These are phyloP conservation scores for Poecilia velifera DNA, from an alignment of 2,797 vertebrate species.

Conservation along the genomic window DNA sequence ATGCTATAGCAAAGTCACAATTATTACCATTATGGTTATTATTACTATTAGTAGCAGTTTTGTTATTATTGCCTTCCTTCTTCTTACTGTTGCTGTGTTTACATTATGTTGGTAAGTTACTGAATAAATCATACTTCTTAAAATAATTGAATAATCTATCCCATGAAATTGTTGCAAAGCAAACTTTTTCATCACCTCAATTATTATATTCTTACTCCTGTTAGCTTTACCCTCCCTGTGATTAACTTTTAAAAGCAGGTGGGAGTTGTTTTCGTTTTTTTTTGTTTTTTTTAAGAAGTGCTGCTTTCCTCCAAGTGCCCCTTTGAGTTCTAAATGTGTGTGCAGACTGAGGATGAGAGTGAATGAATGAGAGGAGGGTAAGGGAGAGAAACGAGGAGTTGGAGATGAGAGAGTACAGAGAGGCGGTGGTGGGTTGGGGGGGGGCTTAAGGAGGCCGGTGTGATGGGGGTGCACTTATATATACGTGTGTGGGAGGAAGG, in stretches of 20 bases:
- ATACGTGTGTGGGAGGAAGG: slow-evolving; percentile 13
- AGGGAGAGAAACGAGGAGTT: not conserved
- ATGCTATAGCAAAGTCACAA: not conserved
- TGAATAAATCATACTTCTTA: not conserved
- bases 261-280: not conserved
- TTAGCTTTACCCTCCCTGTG: not conserved
- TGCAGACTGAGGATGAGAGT: not conserved
- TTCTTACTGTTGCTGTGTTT: not conserved
- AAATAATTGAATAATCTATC: not conserved
- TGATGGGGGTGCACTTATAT: slow-evolving; percentile 22
- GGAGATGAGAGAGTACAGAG: slow-evolving; percentile 8
- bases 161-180: not conserved
- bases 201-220: not conserved
- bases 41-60: not conserved
- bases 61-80: not conserved
- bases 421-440: not conserved
- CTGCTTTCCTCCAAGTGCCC: not conserved
- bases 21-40: not conserved
- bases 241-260: not conserved
- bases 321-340: not conserved
- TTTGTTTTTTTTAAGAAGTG: not conserved
- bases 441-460: slow-evolving; percentile 1
- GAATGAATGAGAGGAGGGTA: not conserved
- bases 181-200: not conserved
- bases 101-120: not conserved